Evolutionary conservation across 2,888 invertebrate genomes (phyloP), one percentile per base, ranked within the genome.

Genomic region (Pseudolycoriella hygida): DNA sequence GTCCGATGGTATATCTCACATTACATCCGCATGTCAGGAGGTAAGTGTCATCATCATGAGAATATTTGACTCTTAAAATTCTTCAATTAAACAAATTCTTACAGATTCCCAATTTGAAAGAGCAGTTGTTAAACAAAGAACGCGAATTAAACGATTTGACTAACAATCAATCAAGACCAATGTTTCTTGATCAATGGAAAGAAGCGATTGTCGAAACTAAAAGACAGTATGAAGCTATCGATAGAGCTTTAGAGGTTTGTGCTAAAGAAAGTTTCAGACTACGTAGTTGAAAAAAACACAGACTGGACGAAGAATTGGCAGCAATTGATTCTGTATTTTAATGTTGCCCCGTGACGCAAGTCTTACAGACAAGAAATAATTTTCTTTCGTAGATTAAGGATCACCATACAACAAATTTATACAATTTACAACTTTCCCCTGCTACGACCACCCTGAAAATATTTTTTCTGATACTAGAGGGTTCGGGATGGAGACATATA

Each of bases 191-290:
- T 25, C 4, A 25, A 4, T 60, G 67, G 53, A 64, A 66, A 49
- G 63, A 66, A 50, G 67, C 69, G 18, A 58, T 68, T 42, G 57
- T 55, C 18, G 75, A 76, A 59, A 71, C 75, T 0, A 71, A 72
- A 40, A 67, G 71, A 54, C 71, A 78, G 49, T 77, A 77, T 60
- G 71, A 71, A 53, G 74, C 76, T 37, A 69, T 79, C 46, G 74
- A 74, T 58, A 68, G 67, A 41, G 76, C 76, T 20, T 59, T 74
- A 46, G 66, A 69, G 51, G 73, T 77, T 51, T 59, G 55, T 45
- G 14, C 19, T 14, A 17, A 40, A 11, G 4, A 4, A 37, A 15
- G 31, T 10, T 31, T 31, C n/a, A n/a, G n/a, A n/a, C n/a, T n/a
- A n/a, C n/a, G n/a, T n/a, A n/a, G n/a, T n/a, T n/a, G n/a, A n/a